phyloP scores from a whole-genome alignment of 2,888 invertebrate species.

The Lutraria lutraria region DNA sequence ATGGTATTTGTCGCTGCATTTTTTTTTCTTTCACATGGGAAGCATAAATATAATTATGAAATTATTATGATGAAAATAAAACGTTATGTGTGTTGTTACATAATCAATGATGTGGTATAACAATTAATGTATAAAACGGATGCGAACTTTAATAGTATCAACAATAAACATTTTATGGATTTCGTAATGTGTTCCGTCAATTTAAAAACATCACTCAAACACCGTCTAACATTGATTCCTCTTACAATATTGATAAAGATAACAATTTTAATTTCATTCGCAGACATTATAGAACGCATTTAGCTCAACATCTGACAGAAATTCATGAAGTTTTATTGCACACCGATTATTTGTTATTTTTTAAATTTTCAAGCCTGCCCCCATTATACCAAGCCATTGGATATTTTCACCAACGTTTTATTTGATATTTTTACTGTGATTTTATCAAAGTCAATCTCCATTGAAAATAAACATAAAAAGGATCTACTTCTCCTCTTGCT shows the following conservation, averaged over 20 bases:
- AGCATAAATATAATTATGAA: neutral
- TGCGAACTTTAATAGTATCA: neutral
- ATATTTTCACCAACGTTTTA: neutral
- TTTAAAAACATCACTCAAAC: neutral
- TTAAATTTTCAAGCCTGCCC: neutral
- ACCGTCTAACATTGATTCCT: neutral
- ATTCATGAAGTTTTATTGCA: neutral
- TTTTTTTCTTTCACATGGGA: neutral
- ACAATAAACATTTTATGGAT: neutral
- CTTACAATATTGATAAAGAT: neutral
- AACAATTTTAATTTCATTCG: neutral
- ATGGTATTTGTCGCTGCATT: neutral
- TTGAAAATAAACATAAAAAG: conserved; percentile 22
- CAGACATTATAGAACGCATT: neutral
- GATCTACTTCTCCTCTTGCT: neutral
- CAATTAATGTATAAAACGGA: neutral
- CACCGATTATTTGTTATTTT: neutral
- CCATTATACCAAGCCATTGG: neutral
- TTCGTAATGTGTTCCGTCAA: neutral
- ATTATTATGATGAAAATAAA: neutral
- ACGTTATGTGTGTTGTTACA: neutral
- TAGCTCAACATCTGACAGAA: neutral
- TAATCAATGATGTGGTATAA: neutral
- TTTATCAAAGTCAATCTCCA: neutral
- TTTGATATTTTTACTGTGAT: neutral